Evolutionary conservation across 2,888 invertebrate species (phyloP).

Genomic region (Strigamia crassipes): DNA sequence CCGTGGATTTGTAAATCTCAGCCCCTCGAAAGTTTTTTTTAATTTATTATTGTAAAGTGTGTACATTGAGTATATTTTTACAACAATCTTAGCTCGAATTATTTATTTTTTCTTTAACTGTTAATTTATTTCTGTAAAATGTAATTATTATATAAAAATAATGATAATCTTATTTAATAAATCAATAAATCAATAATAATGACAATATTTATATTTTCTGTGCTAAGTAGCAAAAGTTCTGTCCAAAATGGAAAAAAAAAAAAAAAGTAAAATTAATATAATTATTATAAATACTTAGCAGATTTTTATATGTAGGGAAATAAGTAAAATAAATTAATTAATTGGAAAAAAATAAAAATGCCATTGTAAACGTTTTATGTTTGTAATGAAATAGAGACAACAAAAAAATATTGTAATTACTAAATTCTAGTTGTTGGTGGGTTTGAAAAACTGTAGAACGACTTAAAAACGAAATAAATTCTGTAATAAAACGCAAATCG

Average conservation of each 20-base stretch:
- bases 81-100: neutral
- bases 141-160: constrained; percentile 3
- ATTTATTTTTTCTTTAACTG: too few relatives aligned
- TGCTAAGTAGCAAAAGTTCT: constrained; percentile 8
- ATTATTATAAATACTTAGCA: neutral
- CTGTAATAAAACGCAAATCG: too few relatives aligned
- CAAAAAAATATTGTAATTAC: neutral
- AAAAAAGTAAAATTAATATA: neutral
- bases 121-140: neutral
- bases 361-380: constrained; percentile 31
- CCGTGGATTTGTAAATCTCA: too few relatives aligned
- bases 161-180: constrained; percentile 1
- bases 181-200: neutral
- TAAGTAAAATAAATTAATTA: neutral
- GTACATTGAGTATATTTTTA: constrained; percentile 15
- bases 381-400: constrained; percentile 5
- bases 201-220: constrained; percentile 23
- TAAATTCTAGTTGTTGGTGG: neutral
- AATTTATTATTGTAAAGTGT: neutral
- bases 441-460: neutral
- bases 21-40: too few relatives aligned
- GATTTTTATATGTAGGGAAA: constrained; percentile 30
- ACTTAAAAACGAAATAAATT: neutral
- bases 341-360: neutral
- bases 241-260: neutral